Evolutionary conservation across 2,113 vertebrate species (phyloP), one percentile per base, ranked within the genome.

Genomic region (Emydura subglobosa): DNA sequence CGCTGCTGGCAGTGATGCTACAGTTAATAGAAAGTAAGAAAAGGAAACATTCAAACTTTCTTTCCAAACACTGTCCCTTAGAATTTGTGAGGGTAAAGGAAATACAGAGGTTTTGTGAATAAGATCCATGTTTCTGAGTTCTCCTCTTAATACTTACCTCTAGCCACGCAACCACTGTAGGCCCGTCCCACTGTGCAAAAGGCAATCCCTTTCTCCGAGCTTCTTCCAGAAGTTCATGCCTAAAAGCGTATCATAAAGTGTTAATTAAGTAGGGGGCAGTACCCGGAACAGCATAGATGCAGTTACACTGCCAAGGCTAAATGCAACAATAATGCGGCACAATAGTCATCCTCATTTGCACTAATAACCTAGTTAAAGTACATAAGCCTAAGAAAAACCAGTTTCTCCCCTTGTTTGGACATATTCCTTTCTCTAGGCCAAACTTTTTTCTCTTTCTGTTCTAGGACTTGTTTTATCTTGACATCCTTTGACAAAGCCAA

Each of bases 111-210:
- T 61, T 3, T 24, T 22, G 21, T 51, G 86, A 87, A 59, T 0
- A 0, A 1, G 1, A 88, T 31, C 82, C 21, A 31, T 0, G 0
- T 76, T 86, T 95, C 54, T n/a, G 47, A 80, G 47, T 39, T 50
- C 22, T 55, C 65, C 0, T 51, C 1, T 44, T 27, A 94, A 49
- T 17, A n/a, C 97, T 98, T 97, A 99, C 99, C 99, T 99, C 99
- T 94, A 99, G 98, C 99, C 99, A 99, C 9, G 99, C 99, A 1
- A 99, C 99, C 4, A 99, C 99, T 0, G 99, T 99, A 25, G 99
- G 99, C 4, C 99, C 99, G 87, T 99, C 99, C 99, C 99, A 99
- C 84, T 99, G 99, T 10, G 99, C 99, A 91, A 99, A 99, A 94
- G 99, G 99, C 96, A 99, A 98, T 54, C 99, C 99, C 98, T 99